Percentiles rank a stretch among this genome's conserved stretches.
Evolutionary conservation across 2,113 vertebrate genomes (phyloP).

Genomic region (Ailurus styani): DNA sequence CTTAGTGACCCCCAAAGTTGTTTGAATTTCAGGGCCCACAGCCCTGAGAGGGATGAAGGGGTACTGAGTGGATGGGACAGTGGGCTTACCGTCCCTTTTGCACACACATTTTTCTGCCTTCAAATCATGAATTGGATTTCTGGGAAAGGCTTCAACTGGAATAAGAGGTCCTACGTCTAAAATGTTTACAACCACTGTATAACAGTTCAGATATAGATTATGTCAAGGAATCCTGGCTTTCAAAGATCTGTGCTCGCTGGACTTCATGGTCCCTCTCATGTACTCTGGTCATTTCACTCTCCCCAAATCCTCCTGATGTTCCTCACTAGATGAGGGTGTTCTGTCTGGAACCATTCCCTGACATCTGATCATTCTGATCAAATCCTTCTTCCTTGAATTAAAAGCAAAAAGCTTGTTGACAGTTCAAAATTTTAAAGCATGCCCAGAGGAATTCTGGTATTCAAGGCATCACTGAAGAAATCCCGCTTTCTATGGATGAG

Average conservation of each 20-base stretch:
- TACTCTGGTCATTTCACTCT: background rate
- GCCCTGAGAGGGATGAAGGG: background rate
- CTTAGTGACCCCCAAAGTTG: background rate
- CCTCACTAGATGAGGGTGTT: background rate
- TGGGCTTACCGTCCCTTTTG: background rate
- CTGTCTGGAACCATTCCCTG: background rate
- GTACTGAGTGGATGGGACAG: background rate
- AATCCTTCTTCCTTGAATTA: background rate
- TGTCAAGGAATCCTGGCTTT: background rate
- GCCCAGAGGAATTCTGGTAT: background rate
- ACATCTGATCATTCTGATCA: background rate
- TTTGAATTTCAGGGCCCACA: background rate
- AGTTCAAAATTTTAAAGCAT: constrained; percentile 27
- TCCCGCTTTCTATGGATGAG: constrained; percentile 15
- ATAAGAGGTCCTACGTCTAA: background rate
- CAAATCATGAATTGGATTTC: background rate
- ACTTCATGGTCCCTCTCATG: background rate
- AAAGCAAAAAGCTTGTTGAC: background rate
- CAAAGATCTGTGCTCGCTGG: background rate
- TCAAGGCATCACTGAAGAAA: constrained; percentile 27
- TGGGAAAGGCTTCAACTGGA: background rate
- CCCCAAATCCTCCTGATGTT: background rate
- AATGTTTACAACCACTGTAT: background rate
- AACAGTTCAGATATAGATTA: background rate
- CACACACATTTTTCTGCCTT: background rate